These are phyloP conservation scores for Clanis bilineata DNA, from an alignment of 2,888 invertebrate species.

Conservation along the genomic window DNA sequence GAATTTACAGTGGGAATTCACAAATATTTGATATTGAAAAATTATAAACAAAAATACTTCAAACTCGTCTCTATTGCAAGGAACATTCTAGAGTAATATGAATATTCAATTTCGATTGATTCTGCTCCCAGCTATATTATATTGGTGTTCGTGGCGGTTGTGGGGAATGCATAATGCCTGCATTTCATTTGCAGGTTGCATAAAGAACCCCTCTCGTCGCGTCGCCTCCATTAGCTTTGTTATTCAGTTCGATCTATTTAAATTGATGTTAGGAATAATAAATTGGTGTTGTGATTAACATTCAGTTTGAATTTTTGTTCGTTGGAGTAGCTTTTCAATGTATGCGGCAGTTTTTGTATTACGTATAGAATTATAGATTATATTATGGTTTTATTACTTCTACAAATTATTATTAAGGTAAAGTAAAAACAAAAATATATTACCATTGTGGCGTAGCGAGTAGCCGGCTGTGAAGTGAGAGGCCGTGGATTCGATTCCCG, in stretches of 20 bases:
- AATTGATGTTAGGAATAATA: not conserved
- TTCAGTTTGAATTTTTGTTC: not conserved
- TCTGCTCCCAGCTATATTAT: not conserved
- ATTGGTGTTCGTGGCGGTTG: not conserved
- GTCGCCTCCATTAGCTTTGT: not conserved
- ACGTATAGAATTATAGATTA: no score
- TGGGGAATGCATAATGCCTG: not conserved
- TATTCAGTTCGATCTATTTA: not conserved
- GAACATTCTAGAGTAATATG: not conserved
- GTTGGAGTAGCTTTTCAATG: no score
- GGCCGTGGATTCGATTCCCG: no score
- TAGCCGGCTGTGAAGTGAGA: no score
- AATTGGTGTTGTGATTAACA: not conserved
- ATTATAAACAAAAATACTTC: not conserved
- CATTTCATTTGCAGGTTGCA: constrained; percentile 2
- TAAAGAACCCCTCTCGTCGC: not conserved
- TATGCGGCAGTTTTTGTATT: no score
- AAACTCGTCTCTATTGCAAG: not conserved
- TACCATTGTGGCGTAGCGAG: no score
- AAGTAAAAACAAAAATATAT: no score
- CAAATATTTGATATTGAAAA: not conserved
- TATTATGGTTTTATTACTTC: no score
- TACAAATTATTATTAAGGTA: no score
- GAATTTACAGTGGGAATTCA: no score
- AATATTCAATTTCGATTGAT: not conserved